Evolutionary conservation across 2,113 vertebrate genomes (phyloP), one percentile per base, ranked within the genome.

Genomic region (Scolopax mira): DNA sequence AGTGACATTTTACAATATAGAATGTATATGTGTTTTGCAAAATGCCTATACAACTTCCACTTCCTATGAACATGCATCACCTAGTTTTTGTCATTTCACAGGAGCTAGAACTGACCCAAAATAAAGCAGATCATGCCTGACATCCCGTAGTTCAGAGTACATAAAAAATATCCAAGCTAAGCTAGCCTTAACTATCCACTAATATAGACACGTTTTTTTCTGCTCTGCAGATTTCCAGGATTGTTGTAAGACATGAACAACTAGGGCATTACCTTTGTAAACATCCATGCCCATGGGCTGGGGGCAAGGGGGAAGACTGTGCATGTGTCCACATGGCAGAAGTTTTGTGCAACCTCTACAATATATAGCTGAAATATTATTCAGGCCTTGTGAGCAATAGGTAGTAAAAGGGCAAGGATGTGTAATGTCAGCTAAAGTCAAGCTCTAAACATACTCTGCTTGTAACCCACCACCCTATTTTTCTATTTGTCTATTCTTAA

Each of bases 401-500:
- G 19, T 11, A 52, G 19, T 48, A 65, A 89, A 79, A 90, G n/a
- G 48, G 10, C 33, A 77, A 73, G 24, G 28, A 62, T 46, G 8
- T 51, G 65, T 30, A 77, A 35, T 23, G 21, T 60, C 46, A 74
- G 35, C 21, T 62, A 33, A 81, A 85, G 33, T n/a, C 35, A 89
- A 85, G 21, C 33, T 79, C 79, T 77, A 91, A 73, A 77, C 24
- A 44, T 65, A 13, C 11, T 61, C 28, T 52, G 3, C 62, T 88
- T 92, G 48, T 37, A 94, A 82, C 51, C 21, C 67, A 85, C 23
- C 28, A 21, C 11, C 7, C 22, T 80, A 11, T 74, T 94, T 79
- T 93, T 91, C 55, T 93, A 15, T 85, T 88, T 93, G 8, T n/a
- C 73, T 90, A 4, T 54, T 74, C 74, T 71, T 83, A 90, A 70